Percentiles rank a stretch among this genome's conserved stretches.
Conservation (phyloP, 1,140 invertebrate species). For the Drosophila simulans region DNA sequence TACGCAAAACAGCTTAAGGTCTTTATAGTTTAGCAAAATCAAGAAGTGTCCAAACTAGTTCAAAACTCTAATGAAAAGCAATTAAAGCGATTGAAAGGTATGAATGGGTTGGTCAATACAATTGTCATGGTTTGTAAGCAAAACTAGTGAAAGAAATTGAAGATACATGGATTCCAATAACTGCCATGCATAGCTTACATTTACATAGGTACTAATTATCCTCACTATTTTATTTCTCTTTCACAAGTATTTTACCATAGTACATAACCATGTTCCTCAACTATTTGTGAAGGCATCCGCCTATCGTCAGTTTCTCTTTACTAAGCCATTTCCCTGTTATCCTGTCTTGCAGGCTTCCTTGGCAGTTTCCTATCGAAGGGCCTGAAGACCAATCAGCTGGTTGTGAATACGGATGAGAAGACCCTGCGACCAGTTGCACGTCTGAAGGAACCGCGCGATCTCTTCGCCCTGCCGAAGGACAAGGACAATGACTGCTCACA, state of each 20-base stretch:
- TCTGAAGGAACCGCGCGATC: slow-evolving; percentile 88
- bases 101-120: background rate
- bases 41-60: background rate
- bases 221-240: no score
- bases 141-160: no score
- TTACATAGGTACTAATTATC: no score
- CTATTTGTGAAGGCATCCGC: background rate
- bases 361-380: slow-evolving; percentile 83
- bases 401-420: slow-evolving; percentile 88
- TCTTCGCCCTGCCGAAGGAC: slow-evolving; percentile 89
- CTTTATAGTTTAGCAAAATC: background rate
- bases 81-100: background rate
- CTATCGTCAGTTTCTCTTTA: background rate
- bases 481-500: slow-evolving; percentile 88
- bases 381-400: slow-evolving; percentile 88
- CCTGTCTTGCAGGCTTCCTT: slow-evolving; percentile 67
- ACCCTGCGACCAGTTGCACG: slow-evolving; percentile 87
- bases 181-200: no score
- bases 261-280: background rate
- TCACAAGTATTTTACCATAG: no score
- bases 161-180: no score
- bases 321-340: background rate
- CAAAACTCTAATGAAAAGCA: background rate
- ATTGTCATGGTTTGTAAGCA: no score
- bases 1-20: background rate